phyloP scores from a whole-genome alignment of 2,888 invertebrate genomes.

The Zaprionus bogoriensis region DNA sequence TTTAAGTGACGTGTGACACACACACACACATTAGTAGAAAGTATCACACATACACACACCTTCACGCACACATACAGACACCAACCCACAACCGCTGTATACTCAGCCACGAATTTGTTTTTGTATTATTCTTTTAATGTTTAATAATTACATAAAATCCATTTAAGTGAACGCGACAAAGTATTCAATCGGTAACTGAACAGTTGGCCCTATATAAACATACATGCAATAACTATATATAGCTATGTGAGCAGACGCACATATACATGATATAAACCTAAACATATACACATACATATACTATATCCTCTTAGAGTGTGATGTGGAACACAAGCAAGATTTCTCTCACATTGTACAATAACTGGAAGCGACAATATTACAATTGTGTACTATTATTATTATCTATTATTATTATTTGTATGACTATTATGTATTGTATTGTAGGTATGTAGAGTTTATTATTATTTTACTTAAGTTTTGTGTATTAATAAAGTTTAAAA shows the following conservation, averaged over 20 bases:
- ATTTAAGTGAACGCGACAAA: constrained; percentile 62
- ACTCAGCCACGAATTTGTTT: constrained; percentile 73
- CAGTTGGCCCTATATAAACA: constrained; percentile 30
- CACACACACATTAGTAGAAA: constrained; percentile 34
- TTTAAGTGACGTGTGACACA: constrained; percentile 75
- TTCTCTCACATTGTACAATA: constrained; percentile 76
- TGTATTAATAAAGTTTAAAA: constrained; percentile 79
- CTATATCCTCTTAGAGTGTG: constrained; percentile 21
- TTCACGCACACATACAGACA: constrained; percentile 13
- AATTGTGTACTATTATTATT: constrained; percentile 77
- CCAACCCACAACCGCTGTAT: constrained; percentile 50
- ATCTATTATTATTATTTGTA: constrained; percentile 76
- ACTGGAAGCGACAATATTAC: constrained; percentile 74
- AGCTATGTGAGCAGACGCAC: constrained; percentile 5
- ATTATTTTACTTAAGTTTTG: constrained; percentile 78
- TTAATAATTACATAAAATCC: constrained; percentile 61
- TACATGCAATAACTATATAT: constrained; percentile 6
- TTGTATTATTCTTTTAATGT: constrained; percentile 63
- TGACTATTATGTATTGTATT: constrained; percentile 80
- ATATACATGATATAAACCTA: constrained; percentile 18
- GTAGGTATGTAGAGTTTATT: constrained; percentile 82
- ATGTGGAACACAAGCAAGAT: constrained; percentile 20
- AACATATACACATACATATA: constrained; percentile 12
- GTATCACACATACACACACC: constrained; percentile 2
- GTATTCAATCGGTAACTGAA: constrained; percentile 50